Evolutionary conservation across 2,797 vertebrate genomes (phyloP), one percentile per base, ranked within the genome.

Genomic region (Danio jaintianensis): DNA sequence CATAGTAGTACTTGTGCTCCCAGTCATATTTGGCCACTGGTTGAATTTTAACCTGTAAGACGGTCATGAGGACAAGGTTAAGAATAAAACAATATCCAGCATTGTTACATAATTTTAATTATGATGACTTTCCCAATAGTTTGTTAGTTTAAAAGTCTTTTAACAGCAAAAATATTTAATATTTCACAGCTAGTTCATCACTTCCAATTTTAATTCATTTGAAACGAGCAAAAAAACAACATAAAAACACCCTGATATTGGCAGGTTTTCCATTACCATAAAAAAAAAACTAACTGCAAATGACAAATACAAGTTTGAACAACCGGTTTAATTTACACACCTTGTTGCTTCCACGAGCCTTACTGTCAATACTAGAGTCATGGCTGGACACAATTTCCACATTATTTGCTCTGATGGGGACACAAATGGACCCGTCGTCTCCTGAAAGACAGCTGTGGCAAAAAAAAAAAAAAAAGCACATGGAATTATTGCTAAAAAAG

Each of bases 1-100:
- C 98, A 43, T 96, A 98, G 82, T 99, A 98, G 89, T 99, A 99
- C 84, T 98, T 99, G 91, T 99, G 98, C 81, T 99, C 98, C 98
- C 98, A 99, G 86, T 99, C 98, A 3, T 99, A 99, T 82, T 98
- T 98, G 82, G 98, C 97, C 22, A 99, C 96, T 15, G 98, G 97
- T 63, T 99, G 97, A 88, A 99, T 98, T 93, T 99, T 99, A 72
- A 99, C 98, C 98, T 99, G 84, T 71, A 91, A 48, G 16, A 59
- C 1, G 71, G 16, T 40, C 4, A 75, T 10, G 6, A 47, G 22
- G 7, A 67, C 63, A 68, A 66, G 1, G 20, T 50, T 38, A 0
- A 68, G 6, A 16, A 3, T 66, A 48, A 55, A 64, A 20, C 22
- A 3, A 43, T 9, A 52, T 48, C 9, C 11, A 47, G 2, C 7